Conservation (phyloP, 2,888 invertebrate species). For the Apamea crenata region DNA sequence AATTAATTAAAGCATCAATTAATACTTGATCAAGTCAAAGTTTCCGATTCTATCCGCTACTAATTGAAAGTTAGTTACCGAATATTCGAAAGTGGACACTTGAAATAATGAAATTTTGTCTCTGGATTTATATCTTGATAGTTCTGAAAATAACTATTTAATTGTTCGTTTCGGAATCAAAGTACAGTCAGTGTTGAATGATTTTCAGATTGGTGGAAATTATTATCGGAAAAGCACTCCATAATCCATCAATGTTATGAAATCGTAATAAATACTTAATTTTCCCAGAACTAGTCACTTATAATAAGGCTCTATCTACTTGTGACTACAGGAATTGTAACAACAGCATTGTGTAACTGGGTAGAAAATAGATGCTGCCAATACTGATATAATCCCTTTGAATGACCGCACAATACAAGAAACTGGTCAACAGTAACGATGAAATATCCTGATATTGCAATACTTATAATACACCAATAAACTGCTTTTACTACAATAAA, state of each 20-base stretch:
- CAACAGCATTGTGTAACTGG: slow-evolving; percentile 2
- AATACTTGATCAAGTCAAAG: slow-evolving; percentile 31
- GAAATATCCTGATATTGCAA: slow-evolving; percentile 11
- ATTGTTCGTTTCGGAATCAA: neutral
- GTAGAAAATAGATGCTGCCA: neutral
- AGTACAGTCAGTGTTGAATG: neutral
- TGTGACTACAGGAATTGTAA: neutral
- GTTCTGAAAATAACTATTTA: neutral
- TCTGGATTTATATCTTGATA: slow-evolving; percentile 14
- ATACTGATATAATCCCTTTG: slow-evolving; percentile 4
- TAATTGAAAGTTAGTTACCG: slow-evolving; percentile 55
- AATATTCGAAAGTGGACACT: slow-evolving; percentile 35
- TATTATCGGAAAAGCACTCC: neutral
- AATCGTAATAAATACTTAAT: neutral
- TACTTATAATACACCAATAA: slow-evolving; percentile 8
- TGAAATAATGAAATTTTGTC: slow-evolving; percentile 38
- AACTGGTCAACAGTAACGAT: neutral
- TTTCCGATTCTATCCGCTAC: slow-evolving; percentile 40
- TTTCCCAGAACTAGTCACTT: neutral
- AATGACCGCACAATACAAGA: neutral
- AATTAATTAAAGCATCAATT: slow-evolving; percentile 57
- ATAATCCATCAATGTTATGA: neutral
- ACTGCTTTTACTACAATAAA: slow-evolving; percentile 31
- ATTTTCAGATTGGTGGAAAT: slow-evolving; percentile 1
- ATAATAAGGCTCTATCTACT: neutral